Percentiles rank a stretch among this genome's conserved stretches.
Evolutionary conservation across 2,888 invertebrate genomes (phyloP).

Genomic region (Pandemis heparana): DNA sequence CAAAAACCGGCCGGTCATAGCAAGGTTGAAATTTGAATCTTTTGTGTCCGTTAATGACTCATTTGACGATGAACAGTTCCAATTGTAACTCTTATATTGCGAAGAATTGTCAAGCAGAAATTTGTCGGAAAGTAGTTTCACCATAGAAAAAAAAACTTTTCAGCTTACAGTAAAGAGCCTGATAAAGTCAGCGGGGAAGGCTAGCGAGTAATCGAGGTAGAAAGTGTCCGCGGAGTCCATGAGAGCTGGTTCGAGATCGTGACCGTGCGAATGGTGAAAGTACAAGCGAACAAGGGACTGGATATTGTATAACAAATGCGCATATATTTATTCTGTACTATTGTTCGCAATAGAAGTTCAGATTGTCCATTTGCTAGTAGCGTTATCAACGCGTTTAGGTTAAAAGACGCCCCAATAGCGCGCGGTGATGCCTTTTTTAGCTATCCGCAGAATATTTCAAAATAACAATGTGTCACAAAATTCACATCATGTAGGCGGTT

Average conservation of each 20-base stretch:
- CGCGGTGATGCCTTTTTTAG: background rate
- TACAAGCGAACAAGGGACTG: slow-evolving; percentile 57
- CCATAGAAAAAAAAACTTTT: slow-evolving; percentile 12
- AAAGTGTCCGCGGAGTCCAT: slow-evolving; percentile 62
- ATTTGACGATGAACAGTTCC: slow-evolving; percentile 13
- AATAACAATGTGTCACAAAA: slow-evolving; percentile 43
- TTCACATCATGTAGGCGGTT: slow-evolving; percentile 65
- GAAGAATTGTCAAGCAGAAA: background rate
- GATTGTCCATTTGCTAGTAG: slow-evolving; percentile 3
- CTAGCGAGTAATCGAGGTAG: slow-evolving; percentile 60
- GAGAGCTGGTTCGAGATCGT: slow-evolving; percentile 57
- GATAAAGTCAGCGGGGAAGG: slow-evolving; percentile 51
- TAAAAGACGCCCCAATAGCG: background rate
- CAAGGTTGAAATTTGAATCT: slow-evolving; percentile 28
- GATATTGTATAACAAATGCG: slow-evolving; percentile 43
- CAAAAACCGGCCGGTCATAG: slow-evolving; percentile 26
- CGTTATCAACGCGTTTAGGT: slow-evolving; percentile 6
- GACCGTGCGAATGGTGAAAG: slow-evolving; percentile 76
- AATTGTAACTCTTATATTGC: slow-evolving; percentile 3
- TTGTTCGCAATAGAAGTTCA: slow-evolving; percentile 30
- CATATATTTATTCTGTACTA: slow-evolving; percentile 21
- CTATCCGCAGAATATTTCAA: background rate
- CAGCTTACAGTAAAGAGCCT: slow-evolving; percentile 24
- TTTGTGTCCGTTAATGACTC: slow-evolving; percentile 26
- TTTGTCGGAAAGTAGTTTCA: background rate